phyloP scores from a whole-genome alignment of 2,113 vertebrate species.

The Podilymbus podiceps region DNA sequence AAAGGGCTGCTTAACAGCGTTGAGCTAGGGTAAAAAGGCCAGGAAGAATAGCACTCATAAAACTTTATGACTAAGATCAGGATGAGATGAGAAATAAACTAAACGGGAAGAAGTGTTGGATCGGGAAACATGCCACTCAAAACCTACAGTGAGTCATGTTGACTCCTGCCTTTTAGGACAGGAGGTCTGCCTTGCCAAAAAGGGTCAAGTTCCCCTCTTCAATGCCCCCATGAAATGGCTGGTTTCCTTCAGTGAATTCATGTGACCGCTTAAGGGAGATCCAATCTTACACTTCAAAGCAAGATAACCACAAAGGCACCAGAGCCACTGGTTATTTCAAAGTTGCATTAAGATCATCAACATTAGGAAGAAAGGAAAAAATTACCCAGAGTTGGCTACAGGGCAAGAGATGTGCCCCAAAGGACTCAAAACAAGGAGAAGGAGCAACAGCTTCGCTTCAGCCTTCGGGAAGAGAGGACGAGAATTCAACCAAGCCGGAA shows the following conservation, averaged over 20 bases:
- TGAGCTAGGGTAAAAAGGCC: conserved; percentile 55
- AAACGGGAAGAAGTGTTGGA: background rate
- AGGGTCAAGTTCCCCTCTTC: background rate
- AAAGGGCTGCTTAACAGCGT: conserved; percentile 49
- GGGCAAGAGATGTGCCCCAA: background rate
- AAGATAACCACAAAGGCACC: background rate
- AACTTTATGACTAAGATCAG: conserved; percentile 56
- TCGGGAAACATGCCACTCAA: background rate
- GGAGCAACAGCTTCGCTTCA: background rate
- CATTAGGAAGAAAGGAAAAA: background rate
- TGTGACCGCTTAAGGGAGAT: background rate
- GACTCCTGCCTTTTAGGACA: background rate
- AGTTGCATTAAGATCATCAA: background rate
- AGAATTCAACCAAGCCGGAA: background rate
- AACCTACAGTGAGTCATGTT: accelerated
- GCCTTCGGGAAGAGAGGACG: background rate
- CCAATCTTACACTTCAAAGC: background rate
- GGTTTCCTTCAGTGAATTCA: background rate
- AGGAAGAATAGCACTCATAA: conserved; percentile 50
- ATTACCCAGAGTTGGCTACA: background rate
- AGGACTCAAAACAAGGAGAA: background rate
- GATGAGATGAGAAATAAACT: background rate
- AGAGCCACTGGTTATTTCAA: background rate
- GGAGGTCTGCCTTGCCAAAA: background rate
- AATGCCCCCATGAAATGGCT: accelerated